Percentiles rank a stretch among this genome's conserved stretches.
These are phyloP conservation scores for Sebastes kiyomatsui DNA, from an alignment of 2,797 vertebrate genomes.

Conservation along the genomic window DNA sequence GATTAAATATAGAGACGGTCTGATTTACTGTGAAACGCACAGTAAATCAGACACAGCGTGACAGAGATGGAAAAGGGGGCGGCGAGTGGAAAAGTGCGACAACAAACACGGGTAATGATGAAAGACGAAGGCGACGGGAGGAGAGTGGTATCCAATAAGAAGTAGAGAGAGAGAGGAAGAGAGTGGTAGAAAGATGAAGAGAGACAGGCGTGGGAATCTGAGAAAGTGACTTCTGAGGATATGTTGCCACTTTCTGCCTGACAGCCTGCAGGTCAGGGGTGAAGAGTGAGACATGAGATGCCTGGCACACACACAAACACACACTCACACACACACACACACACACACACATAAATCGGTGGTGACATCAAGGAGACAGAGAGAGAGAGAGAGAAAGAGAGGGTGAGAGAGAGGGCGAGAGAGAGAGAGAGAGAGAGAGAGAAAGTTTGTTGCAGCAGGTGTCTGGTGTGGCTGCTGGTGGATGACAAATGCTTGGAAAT, in stretches of 20 bases:
- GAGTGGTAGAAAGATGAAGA: background rate
- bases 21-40: background rate
- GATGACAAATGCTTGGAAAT: constrained; percentile 46
- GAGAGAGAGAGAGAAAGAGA: background rate
- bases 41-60: constrained; percentile 54
- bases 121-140: constrained; percentile 24
- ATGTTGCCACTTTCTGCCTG: constrained; percentile 34
- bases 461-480: constrained; percentile 28
- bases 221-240: constrained; percentile 37
- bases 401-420: background rate
- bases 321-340: background rate
- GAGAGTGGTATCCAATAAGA: constrained; percentile 5
- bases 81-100: constrained; percentile 45
- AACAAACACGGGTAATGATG: constrained; percentile 57
- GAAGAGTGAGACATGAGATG: constrained; percentile 17
- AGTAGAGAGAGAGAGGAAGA: background rate
- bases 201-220: background rate
- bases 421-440: background rate
- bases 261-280: constrained; percentile 54
- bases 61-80: constrained; percentile 46
- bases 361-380: background rate
- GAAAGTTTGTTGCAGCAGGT: constrained; percentile 32
- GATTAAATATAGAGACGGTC: constrained; percentile 61
- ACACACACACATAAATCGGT: background rate
- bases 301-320: background rate